Percentiles rank a stretch among this genome's conserved stretches.
Evolutionary conservation across 2,888 invertebrate species (phyloP).

Genomic region (Tortrix viridana): DNA sequence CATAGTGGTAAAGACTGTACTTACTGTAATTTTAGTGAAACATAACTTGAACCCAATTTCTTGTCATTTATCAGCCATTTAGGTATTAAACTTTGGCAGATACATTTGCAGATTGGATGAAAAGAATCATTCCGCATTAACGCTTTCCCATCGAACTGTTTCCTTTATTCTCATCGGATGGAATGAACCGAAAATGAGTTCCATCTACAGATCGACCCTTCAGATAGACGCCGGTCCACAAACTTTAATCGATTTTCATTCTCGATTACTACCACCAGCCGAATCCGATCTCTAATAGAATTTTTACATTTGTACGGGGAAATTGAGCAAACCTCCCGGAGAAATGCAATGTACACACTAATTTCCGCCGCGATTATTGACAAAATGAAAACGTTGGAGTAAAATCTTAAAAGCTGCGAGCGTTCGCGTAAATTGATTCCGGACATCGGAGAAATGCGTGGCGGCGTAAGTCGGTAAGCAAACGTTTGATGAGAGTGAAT

Average conservation of each 20-base stretch:
- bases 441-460: constrained; percentile 61
- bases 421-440: constrained; percentile 76
- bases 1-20: too few species aligned
- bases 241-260: constrained; percentile 67
- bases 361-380: constrained; percentile 66
- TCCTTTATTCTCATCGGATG: constrained; percentile 53
- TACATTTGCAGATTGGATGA: constrained; percentile 20
- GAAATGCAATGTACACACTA: constrained; percentile 76
- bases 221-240: constrained; percentile 51
- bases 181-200: constrained; percentile 58
- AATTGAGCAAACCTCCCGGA: constrained; percentile 53
- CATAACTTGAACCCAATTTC: too few species aligned
- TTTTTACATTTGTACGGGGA: constrained; percentile 62
- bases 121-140: constrained; percentile 29
- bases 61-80: constrained; percentile 16
- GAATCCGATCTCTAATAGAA: constrained; percentile 61
- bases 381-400: constrained; percentile 55
- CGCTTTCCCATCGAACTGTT: constrained; percentile 45
- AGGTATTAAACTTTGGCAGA: constrained; percentile 18
- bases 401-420: constrained; percentile 70
- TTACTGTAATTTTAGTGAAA: too few species aligned
- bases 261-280: constrained; percentile 53
- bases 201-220: constrained; percentile 57
- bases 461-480: constrained; percentile 65
- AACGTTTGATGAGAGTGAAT: constrained; percentile 74